Base-by-base conservation (phyloP, 2,888 invertebrate genomes). In the Clitarchus hookeri region DNA sequence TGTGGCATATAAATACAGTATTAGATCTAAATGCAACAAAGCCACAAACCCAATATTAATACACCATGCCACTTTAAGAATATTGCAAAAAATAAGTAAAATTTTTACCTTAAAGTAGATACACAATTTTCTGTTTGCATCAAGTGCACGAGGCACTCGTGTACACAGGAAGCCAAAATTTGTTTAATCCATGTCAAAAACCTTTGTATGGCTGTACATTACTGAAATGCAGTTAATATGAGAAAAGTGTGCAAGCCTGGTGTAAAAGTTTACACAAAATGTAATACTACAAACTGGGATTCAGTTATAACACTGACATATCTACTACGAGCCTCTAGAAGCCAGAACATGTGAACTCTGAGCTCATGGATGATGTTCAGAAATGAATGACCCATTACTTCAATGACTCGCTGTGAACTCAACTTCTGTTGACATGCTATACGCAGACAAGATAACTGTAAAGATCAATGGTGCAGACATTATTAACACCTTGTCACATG, bases 311-410 rank as follows among this genome's bases (percentile, higher is more conserved):
- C n/a, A n/a, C 65, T 8, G 19, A 65, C 65, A 65, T 65, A 16
- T 19, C 8, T 19, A 23, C 8, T 11, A 65, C n/a, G 23, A 65
- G 65, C 65, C 11, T 23, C 65, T 23, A 19, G n/a, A 65, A 19
- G 8, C 65, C 0, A n/a, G 65, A 11, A 65, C 65, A 16, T 65
- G 2, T 65, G 65, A 65, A 65, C 65, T 65, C 65, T 65, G 65
- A 65, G 65, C 65, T n/a, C 65, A 8, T 82, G n/a, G 82, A 82
- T 36, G 82, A 27, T 36, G 44, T 82, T 82, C 44, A 82, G 6
- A 82, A 82, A 82, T 23, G n/a, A 82, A 82, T 26, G 6, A n/a
- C 82, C 27, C n/a, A 44, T 82, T 82, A 36, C 44, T 82, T 26
- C 19, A 11, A 1, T 82, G 82, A 82, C 44, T 82, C 65, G 16